Base-by-base conservation (phyloP, 2,113 vertebrate species). In the Boulengeromyrus knoepffleri region DNA sequence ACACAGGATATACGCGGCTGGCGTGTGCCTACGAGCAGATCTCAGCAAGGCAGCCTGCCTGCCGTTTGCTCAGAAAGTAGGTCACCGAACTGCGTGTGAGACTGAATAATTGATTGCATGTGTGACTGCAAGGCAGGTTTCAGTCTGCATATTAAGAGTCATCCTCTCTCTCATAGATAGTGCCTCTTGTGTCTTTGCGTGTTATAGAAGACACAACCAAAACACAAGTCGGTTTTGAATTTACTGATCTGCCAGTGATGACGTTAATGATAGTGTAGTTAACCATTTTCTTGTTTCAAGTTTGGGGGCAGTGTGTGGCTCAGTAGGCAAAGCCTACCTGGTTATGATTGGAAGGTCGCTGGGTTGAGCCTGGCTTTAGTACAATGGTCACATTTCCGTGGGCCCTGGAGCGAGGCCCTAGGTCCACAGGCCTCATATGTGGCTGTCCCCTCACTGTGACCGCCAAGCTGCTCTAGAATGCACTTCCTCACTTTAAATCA, bases 81-180 rank as follows among this genome's bases (percentile, higher is more conserved):
- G 95, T 94, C 94, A 93, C 39, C 66, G 91, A 24, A 39, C n/a
- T 53, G 42, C 31, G 47, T 93, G 92, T 92, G 91, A 91, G 93
- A 39, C 91, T 93, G 92, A 95, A 95, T 95, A 89, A 94, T 95
- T 94, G 91, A 95, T 94, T 91, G 88, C 88, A 91, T 89, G 88
- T 92, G 36, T 86, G 56, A 91, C 91, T 90, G 92, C 27, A 62
- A 92, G 89, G 89, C 94, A 92, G 36, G 39, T 80, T 77, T 80
- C 74, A 39, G 36, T 80, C 74, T 80, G 17, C 15, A 77, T 77
- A 10, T 74, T 36, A 27, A 77, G 13, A 39, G 36, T 80, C 74
- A 19, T 42, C 74, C 74, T 80, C 31, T 39, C 84, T 8, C 84
- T 86, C 45, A 24, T 13, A 19, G 66, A 7, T 27, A 4, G 21